These are phyloP conservation scores for Alentia gelatinosa DNA, from an alignment of 2,888 invertebrate species.

Conservation along the genomic window DNA sequence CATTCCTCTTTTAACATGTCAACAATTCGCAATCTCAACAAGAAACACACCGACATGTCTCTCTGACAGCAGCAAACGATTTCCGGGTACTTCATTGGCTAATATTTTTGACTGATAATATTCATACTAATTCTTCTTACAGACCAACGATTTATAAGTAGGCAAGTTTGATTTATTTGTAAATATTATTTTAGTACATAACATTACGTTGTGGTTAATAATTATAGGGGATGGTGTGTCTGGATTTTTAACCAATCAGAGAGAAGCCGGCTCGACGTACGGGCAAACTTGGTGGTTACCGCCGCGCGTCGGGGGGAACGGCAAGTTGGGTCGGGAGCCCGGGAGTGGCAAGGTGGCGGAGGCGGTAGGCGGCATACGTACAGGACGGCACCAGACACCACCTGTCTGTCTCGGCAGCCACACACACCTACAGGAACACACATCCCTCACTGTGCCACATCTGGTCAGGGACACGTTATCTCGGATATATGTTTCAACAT, in stretches of 20 bases:
- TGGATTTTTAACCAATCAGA: neutral
- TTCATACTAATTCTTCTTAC: too few species aligned
- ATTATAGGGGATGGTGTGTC: too few species aligned
- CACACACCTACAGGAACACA: too few species aligned
- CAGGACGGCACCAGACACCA: too few species aligned
- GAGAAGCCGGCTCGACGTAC: neutral
- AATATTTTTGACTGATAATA: neutral
- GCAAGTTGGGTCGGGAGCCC: neutral
- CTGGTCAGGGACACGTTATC: neutral
- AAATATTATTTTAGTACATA: neutral
- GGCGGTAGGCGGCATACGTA: too few species aligned
- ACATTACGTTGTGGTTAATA: too few species aligned
- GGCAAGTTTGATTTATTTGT: neutral
- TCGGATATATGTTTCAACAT: neutral
- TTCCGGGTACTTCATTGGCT: neutral
- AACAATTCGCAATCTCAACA: neutral
- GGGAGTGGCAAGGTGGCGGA: too few species aligned
- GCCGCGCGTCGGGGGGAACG: neutral
- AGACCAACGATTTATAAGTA: neutral
- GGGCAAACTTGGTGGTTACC: conserved; percentile 10
- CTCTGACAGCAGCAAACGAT: neutral
- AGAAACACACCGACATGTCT: neutral
- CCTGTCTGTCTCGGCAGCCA: too few species aligned
- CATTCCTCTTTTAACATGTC: neutral
- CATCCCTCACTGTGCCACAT: too few species aligned